Percentiles rank a stretch among this genome's conserved stretches.
These are phyloP conservation scores for Flexamia atlantica DNA, from an alignment of 2,888 invertebrate genomes.

Conservation along the genomic window DNA sequence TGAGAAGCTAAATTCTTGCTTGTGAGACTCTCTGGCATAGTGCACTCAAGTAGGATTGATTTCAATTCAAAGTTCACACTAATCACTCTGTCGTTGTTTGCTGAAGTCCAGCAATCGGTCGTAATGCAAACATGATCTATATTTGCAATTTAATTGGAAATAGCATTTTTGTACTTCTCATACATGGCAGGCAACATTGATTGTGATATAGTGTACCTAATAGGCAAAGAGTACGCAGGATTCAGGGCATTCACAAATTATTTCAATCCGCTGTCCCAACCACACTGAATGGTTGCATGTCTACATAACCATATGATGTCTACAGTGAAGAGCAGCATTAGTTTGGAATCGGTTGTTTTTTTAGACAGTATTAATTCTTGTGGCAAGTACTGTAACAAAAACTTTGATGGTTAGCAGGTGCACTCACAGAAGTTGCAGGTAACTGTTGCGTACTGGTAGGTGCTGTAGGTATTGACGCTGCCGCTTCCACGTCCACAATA, in stretches of 20 bases:
- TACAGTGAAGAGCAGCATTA: slow-evolving; percentile 16
- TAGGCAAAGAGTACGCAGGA: slow-evolving; percentile 1
- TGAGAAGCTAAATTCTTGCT: neutral
- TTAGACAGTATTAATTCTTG: neutral
- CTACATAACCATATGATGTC: too few relatives aligned
- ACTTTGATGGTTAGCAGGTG: neutral
- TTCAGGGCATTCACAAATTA: slow-evolving; percentile 3
- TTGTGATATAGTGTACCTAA: slow-evolving; percentile 4
- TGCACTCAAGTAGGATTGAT: neutral
- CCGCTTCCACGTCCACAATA: too few relatives aligned
- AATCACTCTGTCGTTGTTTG: neutral
- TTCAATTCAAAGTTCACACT: neutral
- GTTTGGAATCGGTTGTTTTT: neutral
- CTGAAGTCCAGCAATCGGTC: slow-evolving; percentile 4
- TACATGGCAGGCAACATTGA: slow-evolving; percentile 13
- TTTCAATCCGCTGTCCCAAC: slow-evolving; percentile 26
- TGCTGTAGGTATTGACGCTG: too few relatives aligned
- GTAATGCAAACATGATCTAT: neutral
- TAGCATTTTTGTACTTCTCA: neutral
- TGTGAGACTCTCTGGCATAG: neutral
- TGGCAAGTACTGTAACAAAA: neutral
- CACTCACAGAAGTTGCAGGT: too few relatives aligned
- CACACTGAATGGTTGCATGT: slow-evolving; percentile 18
- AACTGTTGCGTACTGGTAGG: too few relatives aligned
- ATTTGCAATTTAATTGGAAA: neutral